Conservation (phyloP, 1,140 invertebrate species). For the Listronotus oregonensis region DNA sequence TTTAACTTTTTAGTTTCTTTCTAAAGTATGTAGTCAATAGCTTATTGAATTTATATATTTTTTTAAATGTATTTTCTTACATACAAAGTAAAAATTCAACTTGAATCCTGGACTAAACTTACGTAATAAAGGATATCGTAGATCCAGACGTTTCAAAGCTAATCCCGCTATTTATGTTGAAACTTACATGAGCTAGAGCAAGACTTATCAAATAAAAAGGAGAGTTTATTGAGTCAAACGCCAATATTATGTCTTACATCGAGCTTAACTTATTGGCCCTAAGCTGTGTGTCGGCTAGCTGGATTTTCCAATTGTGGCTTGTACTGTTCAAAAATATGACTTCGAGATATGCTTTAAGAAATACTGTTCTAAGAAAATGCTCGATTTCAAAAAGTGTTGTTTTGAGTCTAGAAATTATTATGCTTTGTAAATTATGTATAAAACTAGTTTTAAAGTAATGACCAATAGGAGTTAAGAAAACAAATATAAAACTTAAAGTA, state of each 20-base stretch:
- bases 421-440: too few relatives aligned
- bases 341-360: slow-evolving; percentile 16
- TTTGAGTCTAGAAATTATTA: too few relatives aligned
- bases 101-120: not conserved
- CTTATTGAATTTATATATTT: too few relatives aligned
- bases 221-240: slow-evolving; percentile 30
- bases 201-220: slow-evolving; percentile 33
- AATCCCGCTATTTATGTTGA: slow-evolving; percentile 31
- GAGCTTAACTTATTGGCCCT: slow-evolving; percentile 28
- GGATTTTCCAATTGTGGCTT: slow-evolving; percentile 18
- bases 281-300: slow-evolving; percentile 17
- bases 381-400: not conserved
- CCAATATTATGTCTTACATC: slow-evolving; percentile 29
- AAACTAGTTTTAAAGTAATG: too few relatives aligned
- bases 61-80: too few relatives aligned
- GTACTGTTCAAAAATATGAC: slow-evolving; percentile 26
- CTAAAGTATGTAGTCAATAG: too few relatives aligned
- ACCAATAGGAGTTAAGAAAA: too few relatives aligned
- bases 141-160: slow-evolving; percentile 31
- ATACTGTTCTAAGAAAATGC: not conserved
- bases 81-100: too few relatives aligned
- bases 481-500: too few relatives aligned
- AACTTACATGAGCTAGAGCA: slow-evolving; percentile 33
- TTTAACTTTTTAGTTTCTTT: too few relatives aligned
- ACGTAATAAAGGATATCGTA: slow-evolving; percentile 7